These are phyloP conservation scores for Sebastes kiyomatsui DNA, from an alignment of 2,797 vertebrate species.

Conservation along the genomic window DNA sequence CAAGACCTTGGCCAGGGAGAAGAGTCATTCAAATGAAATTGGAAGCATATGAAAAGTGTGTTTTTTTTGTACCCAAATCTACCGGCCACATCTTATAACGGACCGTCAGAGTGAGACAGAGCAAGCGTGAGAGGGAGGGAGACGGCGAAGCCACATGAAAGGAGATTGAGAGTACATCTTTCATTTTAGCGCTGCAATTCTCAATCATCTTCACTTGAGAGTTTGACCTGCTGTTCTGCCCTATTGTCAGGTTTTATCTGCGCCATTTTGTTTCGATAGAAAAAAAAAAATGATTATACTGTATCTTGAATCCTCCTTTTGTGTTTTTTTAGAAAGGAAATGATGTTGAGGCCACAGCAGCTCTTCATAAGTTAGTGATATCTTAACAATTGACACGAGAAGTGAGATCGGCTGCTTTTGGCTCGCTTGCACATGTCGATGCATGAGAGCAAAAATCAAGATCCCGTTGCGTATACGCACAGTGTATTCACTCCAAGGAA, in stretches of 20 bases:
- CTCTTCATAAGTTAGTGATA: slow-evolving; percentile 60
- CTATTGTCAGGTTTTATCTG: slow-evolving; percentile 82
- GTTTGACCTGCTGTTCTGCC: slow-evolving; percentile 58
- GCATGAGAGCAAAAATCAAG: slow-evolving; percentile 55
- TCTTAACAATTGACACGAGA: slow-evolving; percentile 66
- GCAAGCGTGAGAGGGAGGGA: slow-evolving; percentile 59
- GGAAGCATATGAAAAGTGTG: slow-evolving; percentile 76
- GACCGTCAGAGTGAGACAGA: slow-evolving; percentile 61
- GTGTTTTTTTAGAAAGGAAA: slow-evolving; percentile 84
- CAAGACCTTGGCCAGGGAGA: slow-evolving; percentile 73
- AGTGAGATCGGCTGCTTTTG: slow-evolving; percentile 81
- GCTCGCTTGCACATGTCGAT: slow-evolving; percentile 78
- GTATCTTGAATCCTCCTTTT: slow-evolving; percentile 88
- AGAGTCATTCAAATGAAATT: slow-evolving; percentile 80
- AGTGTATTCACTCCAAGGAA: slow-evolving; percentile 34
- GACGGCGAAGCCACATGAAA: slow-evolving; percentile 72
- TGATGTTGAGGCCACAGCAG: slow-evolving; percentile 75
- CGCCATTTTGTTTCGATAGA: slow-evolving; percentile 83
- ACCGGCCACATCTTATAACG: slow-evolving; percentile 71
- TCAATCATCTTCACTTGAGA: slow-evolving; percentile 67
- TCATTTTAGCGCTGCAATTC: slow-evolving; percentile 64
- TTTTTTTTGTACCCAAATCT: slow-evolving; percentile 64
- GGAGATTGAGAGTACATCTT: slow-evolving; percentile 63
- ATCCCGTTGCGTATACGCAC: slow-evolving; percentile 48
- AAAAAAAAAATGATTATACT: slow-evolving; percentile 73